Evolutionary conservation across 2,113 vertebrate genomes (phyloP), one percentile per base, ranked within the genome.

Genomic region (Natator depressus): DNA sequence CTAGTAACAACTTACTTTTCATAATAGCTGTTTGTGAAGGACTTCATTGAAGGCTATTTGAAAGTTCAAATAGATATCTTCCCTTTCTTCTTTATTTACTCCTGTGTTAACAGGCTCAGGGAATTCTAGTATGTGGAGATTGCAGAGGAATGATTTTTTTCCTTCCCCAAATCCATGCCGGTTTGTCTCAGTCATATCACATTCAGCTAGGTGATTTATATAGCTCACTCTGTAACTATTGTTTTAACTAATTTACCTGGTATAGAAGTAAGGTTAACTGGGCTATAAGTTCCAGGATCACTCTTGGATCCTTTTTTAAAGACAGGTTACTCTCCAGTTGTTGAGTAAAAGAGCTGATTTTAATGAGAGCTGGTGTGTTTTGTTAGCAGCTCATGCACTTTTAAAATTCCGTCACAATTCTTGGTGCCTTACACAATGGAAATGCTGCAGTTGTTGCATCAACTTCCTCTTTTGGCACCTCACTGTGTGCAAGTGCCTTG

Each of bases 191-290:
- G 27, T 87, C 4, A 2, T 89, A 92, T 80, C 59, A 69, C 51
- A 87, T 93, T 95, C 92, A 95, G 13, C 84, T 80, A 84, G 54
- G 87, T 93, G 80, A 82, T 93, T 95, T 95, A 72, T 9, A 22
- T 91, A 90, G 42, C 93, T 91, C 25, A 93, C 5, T 89, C 35
- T 89, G 38, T 96, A 95, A 95, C 96, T 97, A 93, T 89, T 82
- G 24, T 92, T 85, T 94, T 82, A 80, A 80, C 19, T 96, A 93
- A 93, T 93, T 94, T 90, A 90, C 82, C 35, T 93, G 53, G 87
- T 83, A 90, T 19, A 89, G 90, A 94, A 91, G 85, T 89, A 93
- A 93, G 91, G 12, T 12, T 95, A 90, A 35, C 8, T 59, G 59
- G 59, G 87, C 47, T 88, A 27, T 80, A 83, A 89, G 95, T 97